These are phyloP conservation scores for Tiliacea citrago DNA, from an alignment of 2,888 invertebrate genomes.

Conservation along the genomic window DNA sequence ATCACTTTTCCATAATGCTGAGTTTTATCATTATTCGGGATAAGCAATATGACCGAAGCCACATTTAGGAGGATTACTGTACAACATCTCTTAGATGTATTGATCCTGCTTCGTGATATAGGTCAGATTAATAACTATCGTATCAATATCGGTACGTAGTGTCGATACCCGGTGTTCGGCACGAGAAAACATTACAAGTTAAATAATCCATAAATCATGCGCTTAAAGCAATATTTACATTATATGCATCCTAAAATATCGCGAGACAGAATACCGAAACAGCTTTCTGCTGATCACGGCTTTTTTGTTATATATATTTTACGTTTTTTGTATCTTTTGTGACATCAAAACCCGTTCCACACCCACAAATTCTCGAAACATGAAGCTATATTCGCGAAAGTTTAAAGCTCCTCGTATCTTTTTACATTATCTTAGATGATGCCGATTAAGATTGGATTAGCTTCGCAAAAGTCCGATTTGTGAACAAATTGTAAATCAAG, in stretches of 20 bases:
- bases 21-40: conserved; percentile 21
- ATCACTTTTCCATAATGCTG: conserved; percentile 25
- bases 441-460: conserved; percentile 53
- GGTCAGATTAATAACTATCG: conserved; percentile 51
- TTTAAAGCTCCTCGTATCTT: conserved; percentile 58
- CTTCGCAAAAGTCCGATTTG: conserved; percentile 10
- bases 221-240: conserved; percentile 82
- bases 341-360: conserved; percentile 79
- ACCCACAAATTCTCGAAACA: conserved; percentile 74
- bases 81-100: conserved; percentile 26
- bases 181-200: conserved; percentile 77
- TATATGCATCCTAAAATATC: conserved; percentile 79
- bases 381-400: conserved; percentile 74
- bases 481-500: conserved; percentile 35
- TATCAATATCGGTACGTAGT: conserved; percentile 55
- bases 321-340: conserved; percentile 66
- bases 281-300: conserved; percentile 61
- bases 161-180: conserved; percentile 70
- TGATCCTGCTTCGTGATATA: conserved; percentile 40
- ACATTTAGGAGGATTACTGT: conserved; percentile 26
- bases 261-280: conserved; percentile 71
- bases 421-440: conserved; percentile 48
- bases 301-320: conserved; percentile 65
- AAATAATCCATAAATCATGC: conserved; percentile 83
- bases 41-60: conserved; percentile 14